Evolutionary conservation across 1,140 invertebrate species (phyloP).

Genomic region (Cydia strobilella): DNA sequence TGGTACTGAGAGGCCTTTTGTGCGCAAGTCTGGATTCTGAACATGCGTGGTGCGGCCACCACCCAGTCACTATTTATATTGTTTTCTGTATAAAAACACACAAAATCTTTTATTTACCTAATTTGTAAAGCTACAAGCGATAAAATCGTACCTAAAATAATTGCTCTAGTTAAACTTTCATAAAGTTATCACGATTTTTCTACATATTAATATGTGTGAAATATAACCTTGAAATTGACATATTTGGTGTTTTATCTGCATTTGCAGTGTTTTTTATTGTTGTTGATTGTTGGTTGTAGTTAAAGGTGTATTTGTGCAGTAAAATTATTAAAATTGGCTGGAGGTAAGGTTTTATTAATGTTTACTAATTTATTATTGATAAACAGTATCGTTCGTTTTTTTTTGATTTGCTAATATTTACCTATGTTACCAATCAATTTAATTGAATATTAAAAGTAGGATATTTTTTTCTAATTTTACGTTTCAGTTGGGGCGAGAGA

Average conservation of each 20-base stretch:
- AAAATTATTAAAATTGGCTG: not conserved
- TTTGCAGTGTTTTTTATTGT: not conserved
- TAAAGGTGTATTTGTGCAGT: not conserved
- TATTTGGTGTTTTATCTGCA: not conserved
- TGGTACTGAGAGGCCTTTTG: not conserved
- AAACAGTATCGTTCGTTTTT: no score
- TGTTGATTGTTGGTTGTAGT: not conserved
- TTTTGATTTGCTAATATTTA: no score
- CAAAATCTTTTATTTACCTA: not conserved
- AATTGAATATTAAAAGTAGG: no score
- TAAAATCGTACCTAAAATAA: not conserved
- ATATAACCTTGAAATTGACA: slow-evolving; percentile 5
- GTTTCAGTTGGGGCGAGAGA: no score
- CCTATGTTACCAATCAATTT: no score
- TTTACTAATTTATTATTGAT: no score
- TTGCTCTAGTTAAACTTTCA: not conserved
- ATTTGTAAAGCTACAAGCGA: not conserved
- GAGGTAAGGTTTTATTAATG: not conserved
- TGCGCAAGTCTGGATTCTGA: not conserved
- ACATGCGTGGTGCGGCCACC: slow-evolving; percentile 1
- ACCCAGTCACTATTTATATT: slow-evolving; percentile 27
- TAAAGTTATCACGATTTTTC: not conserved
- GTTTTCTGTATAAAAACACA: slow-evolving; percentile 12
- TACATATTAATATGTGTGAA: not conserved
- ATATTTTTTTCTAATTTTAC: no score